Conservation (phyloP, 2,888 invertebrate genomes). For the Stenchaetothrips biformis region DNA sequence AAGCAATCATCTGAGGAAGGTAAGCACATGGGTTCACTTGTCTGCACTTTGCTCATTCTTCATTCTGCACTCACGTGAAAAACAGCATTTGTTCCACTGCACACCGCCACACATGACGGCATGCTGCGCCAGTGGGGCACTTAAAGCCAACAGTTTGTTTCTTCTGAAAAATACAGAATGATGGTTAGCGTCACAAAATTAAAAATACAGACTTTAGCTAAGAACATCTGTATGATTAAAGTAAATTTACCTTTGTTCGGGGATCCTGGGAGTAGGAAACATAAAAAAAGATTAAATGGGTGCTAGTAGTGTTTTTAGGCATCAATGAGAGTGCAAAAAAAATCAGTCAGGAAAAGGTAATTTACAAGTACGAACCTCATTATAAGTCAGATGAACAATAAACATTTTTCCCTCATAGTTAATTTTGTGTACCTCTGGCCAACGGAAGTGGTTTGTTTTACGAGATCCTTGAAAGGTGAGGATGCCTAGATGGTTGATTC, state of each 20-base stretch:
- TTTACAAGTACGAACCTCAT: constrained; percentile 63
- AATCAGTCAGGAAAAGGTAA: neutral
- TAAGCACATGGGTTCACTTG: too few relatives aligned
- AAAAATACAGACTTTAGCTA: neutral
- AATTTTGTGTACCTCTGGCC: constrained; percentile 92
- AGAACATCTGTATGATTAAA: neutral
- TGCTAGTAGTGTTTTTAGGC: neutral
- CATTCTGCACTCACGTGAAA: constrained; percentile 74
- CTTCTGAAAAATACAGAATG: constrained; percentile 58
- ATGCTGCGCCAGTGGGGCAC: constrained; percentile 85
- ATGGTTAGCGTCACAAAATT: neutral
- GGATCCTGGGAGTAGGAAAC: constrained; percentile 45
- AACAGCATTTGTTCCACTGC: constrained; percentile 97
- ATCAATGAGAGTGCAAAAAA: neutral
- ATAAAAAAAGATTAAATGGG: constrained; percentile 29
- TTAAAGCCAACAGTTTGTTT: constrained; percentile 93
- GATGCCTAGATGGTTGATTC: constrained; percentile 92
- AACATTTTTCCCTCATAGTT: constrained; percentile 98
- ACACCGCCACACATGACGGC: constrained; percentile 95
- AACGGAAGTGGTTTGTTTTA: constrained; percentile 91
- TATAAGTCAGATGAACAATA: constrained; percentile 87
- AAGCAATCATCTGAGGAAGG: neutral
- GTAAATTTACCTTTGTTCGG: constrained; percentile 49
- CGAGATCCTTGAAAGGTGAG: constrained; percentile 90
- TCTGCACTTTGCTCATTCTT: too few relatives aligned